Conservation (phyloP, 2,888 invertebrate genomes). For the Thyatira batis region DNA sequence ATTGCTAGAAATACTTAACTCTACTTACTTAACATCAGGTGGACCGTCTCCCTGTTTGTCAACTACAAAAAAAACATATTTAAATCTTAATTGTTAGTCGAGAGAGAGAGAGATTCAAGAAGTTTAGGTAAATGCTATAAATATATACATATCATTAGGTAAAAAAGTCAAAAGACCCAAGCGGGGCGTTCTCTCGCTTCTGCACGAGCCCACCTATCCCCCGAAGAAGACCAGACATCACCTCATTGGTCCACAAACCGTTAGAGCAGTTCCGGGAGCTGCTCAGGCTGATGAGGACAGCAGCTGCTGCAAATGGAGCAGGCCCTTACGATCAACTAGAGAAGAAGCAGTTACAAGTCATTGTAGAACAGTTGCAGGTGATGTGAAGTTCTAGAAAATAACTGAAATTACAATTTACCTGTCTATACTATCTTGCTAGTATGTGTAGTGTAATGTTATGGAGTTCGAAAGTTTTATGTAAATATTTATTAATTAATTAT, state of each 20-base stretch:
- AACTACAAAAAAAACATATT: too few relatives aligned
- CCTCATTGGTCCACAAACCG: conserved; percentile 92
- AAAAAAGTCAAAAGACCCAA: conserved; percentile 87
- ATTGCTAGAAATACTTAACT: too few relatives aligned
- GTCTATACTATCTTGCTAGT: neutral
- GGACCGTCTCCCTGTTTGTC: too few relatives aligned
- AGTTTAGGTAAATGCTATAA: too few relatives aligned
- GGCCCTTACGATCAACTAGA: conserved; percentile 75
- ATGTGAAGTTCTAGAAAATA: neutral
- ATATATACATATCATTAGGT: conserved; percentile 58
- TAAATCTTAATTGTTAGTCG: too few relatives aligned
- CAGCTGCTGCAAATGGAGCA: conserved; percentile 61
- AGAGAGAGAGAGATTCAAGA: too few relatives aligned
- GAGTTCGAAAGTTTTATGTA: neutral
- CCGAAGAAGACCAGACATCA: conserved; percentile 91
- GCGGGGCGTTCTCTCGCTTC: conserved; percentile 90
- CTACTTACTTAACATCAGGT: too few relatives aligned
- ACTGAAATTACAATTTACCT: neutral
- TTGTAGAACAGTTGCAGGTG: conserved; percentile 77
- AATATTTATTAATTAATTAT: neutral
- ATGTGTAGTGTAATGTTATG: neutral
- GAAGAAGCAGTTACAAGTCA: conserved; percentile 74
- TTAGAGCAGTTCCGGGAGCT: conserved; percentile 86
- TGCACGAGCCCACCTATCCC: conserved; percentile 92
- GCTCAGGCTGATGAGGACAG: conserved; percentile 71